Evolutionary conservation across 2,888 invertebrate genomes (phyloP).

Genomic region (Drosophila melanosoma): DNA sequence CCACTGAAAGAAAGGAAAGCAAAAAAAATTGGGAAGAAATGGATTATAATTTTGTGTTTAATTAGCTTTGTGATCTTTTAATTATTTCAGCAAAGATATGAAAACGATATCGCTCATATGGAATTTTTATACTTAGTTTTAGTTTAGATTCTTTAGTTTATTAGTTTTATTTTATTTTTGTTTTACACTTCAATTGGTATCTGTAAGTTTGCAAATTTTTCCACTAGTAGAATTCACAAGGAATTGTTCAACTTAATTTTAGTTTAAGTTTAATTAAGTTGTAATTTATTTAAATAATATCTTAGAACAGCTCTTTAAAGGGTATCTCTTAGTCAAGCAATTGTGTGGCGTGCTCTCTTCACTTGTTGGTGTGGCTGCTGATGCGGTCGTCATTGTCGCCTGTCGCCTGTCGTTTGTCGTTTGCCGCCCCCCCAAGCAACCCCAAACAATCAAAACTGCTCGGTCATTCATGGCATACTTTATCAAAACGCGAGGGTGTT

Average conservation of each 20-base stretch:
- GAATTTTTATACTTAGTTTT: not conserved
- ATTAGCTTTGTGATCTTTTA: not conserved
- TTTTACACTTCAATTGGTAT: rapidly evolving
- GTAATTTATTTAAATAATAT: too few relatives aligned
- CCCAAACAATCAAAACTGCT: slow-evolving; percentile 60
- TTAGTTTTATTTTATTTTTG: too few relatives aligned
- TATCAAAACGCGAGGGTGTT: slow-evolving; percentile 49
- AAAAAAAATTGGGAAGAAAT: not conserved
- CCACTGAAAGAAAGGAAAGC: not conserved
- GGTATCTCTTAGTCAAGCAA: slow-evolving; percentile 13
- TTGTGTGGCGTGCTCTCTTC: not conserved
- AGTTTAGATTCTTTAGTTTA: too few relatives aligned
- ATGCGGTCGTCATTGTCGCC: slow-evolving; percentile 48
- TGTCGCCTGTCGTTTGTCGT: slow-evolving; percentile 37
- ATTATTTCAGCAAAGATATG: not conserved
- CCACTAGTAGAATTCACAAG: too few relatives aligned
- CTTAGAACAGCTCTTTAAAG: not conserved
- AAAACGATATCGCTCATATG: too few relatives aligned
- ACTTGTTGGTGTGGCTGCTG: slow-evolving; percentile 18
- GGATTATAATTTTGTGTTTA: not conserved
- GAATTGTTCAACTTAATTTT: not conserved
- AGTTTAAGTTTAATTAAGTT: too few relatives aligned
- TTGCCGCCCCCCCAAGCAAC: slow-evolving; percentile 8
- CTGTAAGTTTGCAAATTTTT: too few relatives aligned
- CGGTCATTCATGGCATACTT: slow-evolving; percentile 80